Evolutionary conservation across 53 echinoderm and acorn worm genomes (phyloP), one percentile per base, ranked within the genome.

Genomic region (Echinarachnius parma): DNA sequence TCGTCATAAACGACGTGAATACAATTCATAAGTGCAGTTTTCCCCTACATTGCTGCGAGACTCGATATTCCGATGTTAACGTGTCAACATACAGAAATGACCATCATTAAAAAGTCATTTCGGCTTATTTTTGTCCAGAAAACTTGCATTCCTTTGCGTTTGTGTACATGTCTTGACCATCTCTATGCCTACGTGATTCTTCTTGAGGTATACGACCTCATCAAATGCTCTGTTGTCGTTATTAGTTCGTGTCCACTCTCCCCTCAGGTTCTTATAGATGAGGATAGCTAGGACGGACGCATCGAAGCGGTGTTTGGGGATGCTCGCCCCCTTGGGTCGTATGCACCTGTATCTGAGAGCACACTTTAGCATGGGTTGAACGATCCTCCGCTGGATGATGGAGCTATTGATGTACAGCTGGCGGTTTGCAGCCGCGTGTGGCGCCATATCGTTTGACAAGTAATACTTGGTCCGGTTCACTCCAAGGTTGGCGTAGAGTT

Each of bases 361-460:
- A 21, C 89, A 89, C 24, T 62, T 10, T 20, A 81, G 59, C 39
- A 81, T 48, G 2, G 84, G 89, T 13, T 53, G 60, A 21, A 84
- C 34, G 32, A 76, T 64, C 18, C 58, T 81, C 22, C 18, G 19
- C 22, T 81, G 81, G n/a, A 84, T 28, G 27, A 74, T 66, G 19
- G 84, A 59, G 59, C 84, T 84, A 65, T 84, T 89, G 18, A 89
- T 26, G 32, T 77, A 50, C 3, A 89, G 78, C 26, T 84, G 84
- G 0, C 84, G 76, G 60, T 85, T 81, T 30, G 89, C 80, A 0
- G 77, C 63, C 1, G 37, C 37, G 29, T 84, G 81, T 7, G 84
- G 81, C 13, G 83, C 79, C 20, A 77, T 2, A 5, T 75, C 69
- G 4, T 30, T 24, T 14, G 54, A 79, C 1, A 29, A 2, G 53